Evolutionary conservation across 2,888 invertebrate genomes (phyloP), one percentile per base, ranked within the genome.

Genomic region (Criorhina ranunculi): DNA sequence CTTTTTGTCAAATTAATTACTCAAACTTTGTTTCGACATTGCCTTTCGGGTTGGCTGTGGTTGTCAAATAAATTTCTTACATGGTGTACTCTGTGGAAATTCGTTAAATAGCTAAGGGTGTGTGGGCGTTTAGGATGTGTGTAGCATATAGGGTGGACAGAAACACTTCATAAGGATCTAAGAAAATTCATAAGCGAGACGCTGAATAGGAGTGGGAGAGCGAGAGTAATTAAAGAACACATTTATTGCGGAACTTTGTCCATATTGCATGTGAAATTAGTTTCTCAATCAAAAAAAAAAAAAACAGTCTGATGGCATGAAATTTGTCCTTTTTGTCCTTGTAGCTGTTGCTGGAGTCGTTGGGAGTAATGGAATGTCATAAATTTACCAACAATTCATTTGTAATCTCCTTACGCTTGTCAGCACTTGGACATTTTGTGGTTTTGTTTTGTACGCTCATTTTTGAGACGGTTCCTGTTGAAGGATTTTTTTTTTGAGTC

Each of bases 1-100:
- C 44, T 12, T 67, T 70, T 78, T 78, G 73, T 78, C 83, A 83
- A 83, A 83, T 83, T 78, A 83, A 78, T 83, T 73, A 83, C 83
- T 78, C 73, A 67, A 83, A 83, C 77, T 83, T 83, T 83, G 62
- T 78, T 72, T 42, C 31, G 60, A 67, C 53, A 67, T 55, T 67
- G 62, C 42, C 49, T 40, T 55, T 31, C 46, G 60, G 49, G 60
- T 51, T 60, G 60, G 19, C 31, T 72, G 31, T 29, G 82, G 66
- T 83, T 70, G 64, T 82, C 81, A 82, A 66, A 76, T 76, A 76
- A 70, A 82, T 76, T 81, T 66, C 64, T 59, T 44, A 59, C 64
- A 76, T 70, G 64, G 37, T 59, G 44, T 70, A 64, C 55, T 19
- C 49, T 51, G 42, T 46, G 62, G 46, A 64, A 70, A 78, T 57